phyloP scores from a whole-genome alignment of 2,113 vertebrate genomes.

The Quiscalus mexicanus region DNA sequence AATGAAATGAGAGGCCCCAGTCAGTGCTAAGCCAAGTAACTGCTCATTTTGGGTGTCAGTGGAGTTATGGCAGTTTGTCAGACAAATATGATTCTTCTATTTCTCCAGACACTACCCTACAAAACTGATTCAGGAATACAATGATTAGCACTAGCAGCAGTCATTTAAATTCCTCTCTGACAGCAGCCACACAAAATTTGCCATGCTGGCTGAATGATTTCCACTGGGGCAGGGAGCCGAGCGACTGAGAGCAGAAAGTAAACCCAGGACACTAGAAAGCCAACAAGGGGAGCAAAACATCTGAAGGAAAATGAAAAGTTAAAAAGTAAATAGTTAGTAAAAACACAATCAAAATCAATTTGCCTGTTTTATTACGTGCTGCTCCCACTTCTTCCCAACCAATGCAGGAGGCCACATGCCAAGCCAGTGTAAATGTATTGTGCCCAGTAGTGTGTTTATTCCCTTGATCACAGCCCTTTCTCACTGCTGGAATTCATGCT shows the following conservation, averaged over 20 bases:
- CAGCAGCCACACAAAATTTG: not conserved
- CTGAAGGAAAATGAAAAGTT: not conserved
- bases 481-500: not conserved
- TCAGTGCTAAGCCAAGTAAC: not conserved
- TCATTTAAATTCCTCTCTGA: not conserved
- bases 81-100: not conserved
- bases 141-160: not conserved
- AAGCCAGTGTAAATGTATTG: not conserved
- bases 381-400: not conserved
- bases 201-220: not conserved
- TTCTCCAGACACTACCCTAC: not conserved
- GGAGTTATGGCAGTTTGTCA: not conserved
- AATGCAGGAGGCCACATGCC: not conserved
- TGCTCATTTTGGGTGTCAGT: not conserved
- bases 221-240: not conserved
- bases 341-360: not conserved
- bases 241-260: not conserved
- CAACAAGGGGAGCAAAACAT: not conserved
- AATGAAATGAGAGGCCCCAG: not conserved
- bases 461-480: not conserved
- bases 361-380: not conserved
- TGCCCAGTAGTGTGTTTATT: not conserved
- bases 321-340: not conserved
- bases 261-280: not conserved
- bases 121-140: not conserved